Base-by-base conservation (phyloP, 2,888 invertebrate genomes). In the Trichacis sp. region DNA sequence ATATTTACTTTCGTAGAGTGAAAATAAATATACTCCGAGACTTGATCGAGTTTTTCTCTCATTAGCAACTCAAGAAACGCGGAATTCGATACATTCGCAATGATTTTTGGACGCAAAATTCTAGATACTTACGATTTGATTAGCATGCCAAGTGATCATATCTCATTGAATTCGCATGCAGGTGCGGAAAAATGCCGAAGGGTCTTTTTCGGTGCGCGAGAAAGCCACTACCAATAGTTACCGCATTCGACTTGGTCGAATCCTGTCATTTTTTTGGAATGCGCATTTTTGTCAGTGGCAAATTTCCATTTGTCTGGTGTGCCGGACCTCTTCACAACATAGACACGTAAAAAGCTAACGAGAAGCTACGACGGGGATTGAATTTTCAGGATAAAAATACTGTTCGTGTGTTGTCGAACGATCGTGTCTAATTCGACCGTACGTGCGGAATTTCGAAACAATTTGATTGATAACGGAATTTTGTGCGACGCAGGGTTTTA, bases 271-370 rank as follows among this genome's bases (percentile, higher is more conserved):
- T 72, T 73, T 79, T 89, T 88, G 78, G n/a, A n/a, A n/a, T 89
- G 2, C 88, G 93, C 86, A 80, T 93, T 93, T 24, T 88, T 86
- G 1, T 87, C 88, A 68, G 85, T 85, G 68, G 87, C 85, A 72
- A 90, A 90, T n/a, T 83, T 83, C 72, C 85, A 78, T 70, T 86
- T 81, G 45, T 76, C 73, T 66, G 74, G 75, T 51, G 72, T 70
- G 73, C 81, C n/a, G 80, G 68, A 70, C 46, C 56, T 77, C 81
- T 80, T 78, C 68, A 65, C 70, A 65, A 70, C 54, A 75, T 65
- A 72, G 64, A 73, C 68, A 79, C 74, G 73, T 74, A 73, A 68
- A 78, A 75, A 78, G 77, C 77, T 73, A 66, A 73, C 72, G 64
- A 67, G 64, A 69, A 64, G 67, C 58, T 50, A 64, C 60, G 64